phyloP scores from a whole-genome alignment of 2,888 invertebrate species.

The Clusia tigrina region DNA sequence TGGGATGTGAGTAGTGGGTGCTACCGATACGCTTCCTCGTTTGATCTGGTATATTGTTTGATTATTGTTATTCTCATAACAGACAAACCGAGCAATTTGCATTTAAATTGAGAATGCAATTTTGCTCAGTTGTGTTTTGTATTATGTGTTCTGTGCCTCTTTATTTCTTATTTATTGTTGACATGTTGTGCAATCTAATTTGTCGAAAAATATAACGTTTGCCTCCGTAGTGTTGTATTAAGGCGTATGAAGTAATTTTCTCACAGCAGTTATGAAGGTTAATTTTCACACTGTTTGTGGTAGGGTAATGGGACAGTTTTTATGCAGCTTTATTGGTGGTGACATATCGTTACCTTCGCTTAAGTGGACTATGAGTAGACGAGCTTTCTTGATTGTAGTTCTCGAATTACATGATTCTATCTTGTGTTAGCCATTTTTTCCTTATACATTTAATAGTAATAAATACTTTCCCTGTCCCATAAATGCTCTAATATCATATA shows the following conservation, averaged over 20 bases:
- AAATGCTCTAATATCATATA: too few species aligned
- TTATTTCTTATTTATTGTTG: not conserved
- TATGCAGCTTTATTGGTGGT: too few species aligned
- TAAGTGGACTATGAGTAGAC: too few species aligned
- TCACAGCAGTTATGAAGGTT: not conserved
- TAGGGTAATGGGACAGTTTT: too few species aligned
- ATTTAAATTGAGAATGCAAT: slow-evolving; percentile 25
- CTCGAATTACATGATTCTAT: too few species aligned
- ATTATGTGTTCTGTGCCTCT: slow-evolving; percentile 14
- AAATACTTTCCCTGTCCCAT: too few species aligned
- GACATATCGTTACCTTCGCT: too few species aligned
- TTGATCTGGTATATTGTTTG: slow-evolving; percentile 1
- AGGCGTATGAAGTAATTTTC: not conserved
- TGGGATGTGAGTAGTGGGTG: slow-evolving; percentile 7
- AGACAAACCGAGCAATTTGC: slow-evolving; percentile 26
- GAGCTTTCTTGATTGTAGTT: too few species aligned
- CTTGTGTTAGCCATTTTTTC: too few species aligned
- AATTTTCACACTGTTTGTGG: too few species aligned
- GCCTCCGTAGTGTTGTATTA: not conserved
- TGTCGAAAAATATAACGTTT: not conserved
- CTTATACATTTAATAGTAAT: too few species aligned
- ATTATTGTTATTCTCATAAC: slow-evolving; percentile 4
- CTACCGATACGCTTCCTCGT: not conserved
- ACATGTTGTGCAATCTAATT: too few species aligned
- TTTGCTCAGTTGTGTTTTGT: slow-evolving; percentile 11